Percentiles rank a stretch among this genome's conserved stretches.
Conservation (phyloP, 2,113 vertebrate genomes). For the Brachypteracias leptosomus region DNA sequence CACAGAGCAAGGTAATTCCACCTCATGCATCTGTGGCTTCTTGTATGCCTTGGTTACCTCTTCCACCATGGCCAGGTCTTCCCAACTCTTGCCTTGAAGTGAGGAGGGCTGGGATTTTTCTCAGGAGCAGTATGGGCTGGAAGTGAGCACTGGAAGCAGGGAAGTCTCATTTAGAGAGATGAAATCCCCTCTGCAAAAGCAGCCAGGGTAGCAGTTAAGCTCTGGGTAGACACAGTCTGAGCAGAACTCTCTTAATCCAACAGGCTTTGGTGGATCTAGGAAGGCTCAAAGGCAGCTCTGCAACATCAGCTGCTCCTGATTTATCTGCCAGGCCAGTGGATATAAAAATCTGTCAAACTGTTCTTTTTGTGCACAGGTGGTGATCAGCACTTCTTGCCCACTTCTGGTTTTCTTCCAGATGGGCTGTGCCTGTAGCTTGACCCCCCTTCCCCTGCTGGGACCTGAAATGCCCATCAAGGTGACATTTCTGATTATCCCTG, state of each 20-base stretch:
- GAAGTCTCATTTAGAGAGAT: neutral
- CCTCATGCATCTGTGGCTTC: neutral
- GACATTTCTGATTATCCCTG: neutral
- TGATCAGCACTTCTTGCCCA: neutral
- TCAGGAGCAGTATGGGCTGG: accelerated
- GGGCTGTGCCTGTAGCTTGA: neutral
- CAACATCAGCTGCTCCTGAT: neutral
- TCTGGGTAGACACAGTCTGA: neutral
- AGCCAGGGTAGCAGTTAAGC: neutral
- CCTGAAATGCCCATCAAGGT: neutral
- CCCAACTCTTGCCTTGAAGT: neutral
- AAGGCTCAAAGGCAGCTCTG: neutral
- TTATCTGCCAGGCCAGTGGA: neutral
- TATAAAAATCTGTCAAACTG: neutral
- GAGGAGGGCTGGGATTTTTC: neutral
- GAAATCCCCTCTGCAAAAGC: neutral
- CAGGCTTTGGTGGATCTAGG: neutral
- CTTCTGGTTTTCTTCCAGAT: neutral
- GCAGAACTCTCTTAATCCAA: neutral
- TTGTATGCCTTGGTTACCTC: neutral
- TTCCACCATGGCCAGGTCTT: neutral
- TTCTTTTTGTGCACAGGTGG: neutral
- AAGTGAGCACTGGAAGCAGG: neutral
- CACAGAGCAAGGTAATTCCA: accelerated
- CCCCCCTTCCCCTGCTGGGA: neutral